Conservation (phyloP, 2,797 vertebrate species). For the Cheracebus regulus region DNA sequence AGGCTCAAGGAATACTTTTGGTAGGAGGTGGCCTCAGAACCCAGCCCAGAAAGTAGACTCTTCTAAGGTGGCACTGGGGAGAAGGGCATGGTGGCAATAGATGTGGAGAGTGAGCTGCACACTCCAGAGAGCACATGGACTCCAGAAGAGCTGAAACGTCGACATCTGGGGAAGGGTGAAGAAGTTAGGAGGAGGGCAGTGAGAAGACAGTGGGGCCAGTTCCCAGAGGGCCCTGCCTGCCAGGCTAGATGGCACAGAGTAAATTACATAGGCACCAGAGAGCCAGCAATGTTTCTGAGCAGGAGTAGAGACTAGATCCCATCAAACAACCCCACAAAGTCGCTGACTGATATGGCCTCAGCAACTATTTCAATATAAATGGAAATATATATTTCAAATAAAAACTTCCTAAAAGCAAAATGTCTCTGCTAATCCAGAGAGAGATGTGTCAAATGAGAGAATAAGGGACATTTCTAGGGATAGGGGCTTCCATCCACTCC, state of each 20-base stretch:
- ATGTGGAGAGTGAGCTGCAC: neutral
- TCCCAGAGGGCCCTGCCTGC: neutral
- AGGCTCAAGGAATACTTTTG: neutral
- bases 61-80: neutral
- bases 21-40: neutral
- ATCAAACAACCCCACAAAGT: neutral
- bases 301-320: neutral
- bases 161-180: rapidly evolving
- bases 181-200: neutral
- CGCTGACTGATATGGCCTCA: neutral
- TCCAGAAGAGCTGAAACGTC: neutral
- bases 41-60: neutral
- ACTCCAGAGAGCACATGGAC: too few relatives aligned
- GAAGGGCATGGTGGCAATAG: neutral
- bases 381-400: neutral
- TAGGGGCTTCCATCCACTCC: neutral
- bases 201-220: neutral
- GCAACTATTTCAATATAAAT: neutral
- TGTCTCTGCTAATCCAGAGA: neutral
- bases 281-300: neutral
- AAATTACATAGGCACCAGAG: neutral
- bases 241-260: neutral
- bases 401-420: conserved; percentile 17
- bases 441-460: neutral
- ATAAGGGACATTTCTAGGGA: neutral